Evolutionary conservation across 53 echinoderm and acorn worm genomes (phyloP).

Genomic region (Holothuria scabra): DNA sequence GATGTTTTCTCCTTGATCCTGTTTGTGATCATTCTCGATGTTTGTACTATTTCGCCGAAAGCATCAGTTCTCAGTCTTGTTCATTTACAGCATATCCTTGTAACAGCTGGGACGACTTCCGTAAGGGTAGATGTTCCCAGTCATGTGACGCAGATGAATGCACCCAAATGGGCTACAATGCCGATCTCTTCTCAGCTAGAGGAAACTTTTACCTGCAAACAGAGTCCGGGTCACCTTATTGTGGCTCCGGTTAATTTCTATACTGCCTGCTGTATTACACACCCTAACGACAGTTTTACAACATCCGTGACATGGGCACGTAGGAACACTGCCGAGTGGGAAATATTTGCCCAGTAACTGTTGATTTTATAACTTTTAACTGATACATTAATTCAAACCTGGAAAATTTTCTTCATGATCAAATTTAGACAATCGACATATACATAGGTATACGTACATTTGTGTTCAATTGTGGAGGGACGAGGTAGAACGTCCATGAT

Average conservation of each 20-base stretch:
- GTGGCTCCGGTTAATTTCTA: not conserved
- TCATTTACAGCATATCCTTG: constrained; percentile 57
- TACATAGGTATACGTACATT: no score
- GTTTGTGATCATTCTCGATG: constrained; percentile 59
- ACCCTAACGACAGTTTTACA: no score
- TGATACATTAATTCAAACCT: no score
- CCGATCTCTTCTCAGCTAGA: constrained; percentile 34
- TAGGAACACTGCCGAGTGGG: no score
- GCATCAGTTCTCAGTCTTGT: constrained; percentile 42
- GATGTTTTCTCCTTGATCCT: constrained; percentile 32
- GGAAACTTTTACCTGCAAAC: constrained; percentile 56
- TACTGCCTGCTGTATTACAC: no score
- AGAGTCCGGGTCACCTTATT: constrained; percentile 38
- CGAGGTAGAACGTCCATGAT: no score
- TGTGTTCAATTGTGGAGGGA: no score
- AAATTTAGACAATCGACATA: no score
- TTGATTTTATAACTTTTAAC: no score
- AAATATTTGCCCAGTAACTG: no score
- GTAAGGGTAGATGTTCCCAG: constrained; percentile 13
- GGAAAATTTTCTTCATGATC: no score
- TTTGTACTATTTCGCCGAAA: constrained; percentile 60
- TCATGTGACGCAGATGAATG: constrained; percentile 34
- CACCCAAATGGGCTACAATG: constrained; percentile 62
- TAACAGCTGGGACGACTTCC: constrained; percentile 43
- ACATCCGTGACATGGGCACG: no score